Evolutionary conservation across 2,113 vertebrate genomes (phyloP).

Genomic region (Climacteris rufus): DNA sequence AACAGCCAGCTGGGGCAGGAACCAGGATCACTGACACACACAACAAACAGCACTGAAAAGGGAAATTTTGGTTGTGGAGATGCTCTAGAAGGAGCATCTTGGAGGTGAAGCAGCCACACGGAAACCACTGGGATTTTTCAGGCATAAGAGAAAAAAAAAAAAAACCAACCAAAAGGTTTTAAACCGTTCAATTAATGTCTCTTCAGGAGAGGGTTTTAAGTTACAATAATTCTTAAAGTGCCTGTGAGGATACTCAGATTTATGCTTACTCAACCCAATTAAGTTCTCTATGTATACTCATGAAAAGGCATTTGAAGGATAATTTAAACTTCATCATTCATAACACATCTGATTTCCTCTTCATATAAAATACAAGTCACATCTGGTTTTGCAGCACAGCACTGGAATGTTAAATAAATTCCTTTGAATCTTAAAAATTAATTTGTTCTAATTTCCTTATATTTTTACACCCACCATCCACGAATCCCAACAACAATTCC

Average conservation of each 20-base stretch:
- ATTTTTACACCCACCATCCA: not conserved
- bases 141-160: not conserved
- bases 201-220: not conserved
- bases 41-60: not conserved
- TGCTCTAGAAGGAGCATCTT: not conserved
- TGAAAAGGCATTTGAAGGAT: not conserved
- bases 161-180: not conserved
- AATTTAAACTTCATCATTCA: not conserved
- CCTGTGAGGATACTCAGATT: not conserved
- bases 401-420: not conserved
- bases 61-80: not conserved
- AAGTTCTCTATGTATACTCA: not conserved
- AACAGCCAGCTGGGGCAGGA: not conserved
- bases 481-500: not conserved
- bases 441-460: not conserved
- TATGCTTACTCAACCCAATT: not conserved
- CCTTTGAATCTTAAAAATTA: not conserved
- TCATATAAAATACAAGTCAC: not conserved
- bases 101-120: not conserved
- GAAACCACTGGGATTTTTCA: not conserved
- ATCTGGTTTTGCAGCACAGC: not conserved
- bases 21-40: not conserved
- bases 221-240: not conserved
- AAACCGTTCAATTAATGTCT: not conserved
- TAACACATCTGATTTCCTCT: not conserved